Conservation (phyloP, 2,113 vertebrate species). For the Columba janthina region DNA sequence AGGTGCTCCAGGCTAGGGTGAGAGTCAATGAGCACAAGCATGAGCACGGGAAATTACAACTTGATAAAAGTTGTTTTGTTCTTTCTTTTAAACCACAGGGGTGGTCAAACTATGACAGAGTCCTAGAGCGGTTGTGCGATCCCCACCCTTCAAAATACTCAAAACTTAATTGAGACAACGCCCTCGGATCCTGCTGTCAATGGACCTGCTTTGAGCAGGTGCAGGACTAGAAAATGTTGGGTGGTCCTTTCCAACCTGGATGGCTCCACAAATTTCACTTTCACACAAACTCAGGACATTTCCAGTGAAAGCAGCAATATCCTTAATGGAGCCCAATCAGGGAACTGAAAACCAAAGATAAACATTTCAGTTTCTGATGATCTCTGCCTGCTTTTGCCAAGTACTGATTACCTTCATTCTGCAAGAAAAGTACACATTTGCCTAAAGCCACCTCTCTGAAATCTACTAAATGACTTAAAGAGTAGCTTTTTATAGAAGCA, state of each 20-base stretch:
- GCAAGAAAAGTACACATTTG: neutral
- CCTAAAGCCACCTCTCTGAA: neutral
- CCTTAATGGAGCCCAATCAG: slow-evolving; percentile 2
- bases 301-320: slow-evolving; percentile 7
- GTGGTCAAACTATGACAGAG: accelerated
- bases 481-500: neutral
- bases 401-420: neutral
- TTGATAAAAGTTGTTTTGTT: neutral
- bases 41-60: neutral
- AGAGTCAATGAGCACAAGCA: neutral
- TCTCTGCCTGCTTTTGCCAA: slow-evolving; percentile 25
- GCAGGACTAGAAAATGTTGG: neutral
- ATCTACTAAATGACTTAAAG: neutral
- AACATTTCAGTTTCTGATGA: neutral
- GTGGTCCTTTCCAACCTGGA: neutral
- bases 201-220: neutral
- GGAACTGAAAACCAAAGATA: slow-evolving; percentile 12
- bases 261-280: neutral
- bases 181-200: neutral
- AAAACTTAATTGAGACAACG: neutral
- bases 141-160: neutral
- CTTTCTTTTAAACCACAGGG: neutral
- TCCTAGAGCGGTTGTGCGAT: accelerated
- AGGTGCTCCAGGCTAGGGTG: neutral
- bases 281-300: neutral